Evolutionary conservation across 2,888 invertebrate genomes (phyloP), one percentile per base, ranked within the genome.

Genomic region (Cataglyphis livida): DNA sequence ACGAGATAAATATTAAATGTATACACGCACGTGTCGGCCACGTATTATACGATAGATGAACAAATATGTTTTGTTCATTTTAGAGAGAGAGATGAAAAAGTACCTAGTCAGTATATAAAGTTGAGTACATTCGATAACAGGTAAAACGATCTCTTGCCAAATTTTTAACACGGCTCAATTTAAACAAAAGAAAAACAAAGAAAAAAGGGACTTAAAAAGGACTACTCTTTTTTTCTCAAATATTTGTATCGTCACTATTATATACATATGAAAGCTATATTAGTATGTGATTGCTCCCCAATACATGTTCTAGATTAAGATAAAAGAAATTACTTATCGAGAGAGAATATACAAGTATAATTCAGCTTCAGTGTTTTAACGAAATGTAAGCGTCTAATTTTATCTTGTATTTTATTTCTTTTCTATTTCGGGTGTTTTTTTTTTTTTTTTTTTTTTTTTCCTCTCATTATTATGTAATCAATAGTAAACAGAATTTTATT

Each of bases 61-160:
- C 54, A 70, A 64, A 48, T 62, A 66, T 86, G 68, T 83, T 85
- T 84, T 82, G 70, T 89, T 84, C 71, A 81, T 48, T 84, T 74
- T 75, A 51, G n/a, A 51, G 2, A n/a, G 44, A 74, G 44, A 85
- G 82, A 81, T 71, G 90, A 90, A 91, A 91, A 91, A 91, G 91
- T 91, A 91, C 92, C 93, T 94, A 94, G 93, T 94, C 93, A 93
- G 89, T 92, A 90, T 90, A 89, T 90, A 90, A 91, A 86, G 84
- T 87, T 90, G 86, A 83, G 88, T 88, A 87, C 76, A 88, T 84
- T 61, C 51, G 59, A 65, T 28, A 66, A 54, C 74, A 65, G 38
- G 15, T n/a, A 83, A 86, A 84, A 89, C 82, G 88, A 91, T 91
- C 91, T 93, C 92, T 93, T 92, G 93, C 93, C 93, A 94, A 93